Evolutionary conservation across 2,797 vertebrate genomes (phyloP), one percentile per base, ranked within the genome.

Genomic region (Poecilia wingei): DNA sequence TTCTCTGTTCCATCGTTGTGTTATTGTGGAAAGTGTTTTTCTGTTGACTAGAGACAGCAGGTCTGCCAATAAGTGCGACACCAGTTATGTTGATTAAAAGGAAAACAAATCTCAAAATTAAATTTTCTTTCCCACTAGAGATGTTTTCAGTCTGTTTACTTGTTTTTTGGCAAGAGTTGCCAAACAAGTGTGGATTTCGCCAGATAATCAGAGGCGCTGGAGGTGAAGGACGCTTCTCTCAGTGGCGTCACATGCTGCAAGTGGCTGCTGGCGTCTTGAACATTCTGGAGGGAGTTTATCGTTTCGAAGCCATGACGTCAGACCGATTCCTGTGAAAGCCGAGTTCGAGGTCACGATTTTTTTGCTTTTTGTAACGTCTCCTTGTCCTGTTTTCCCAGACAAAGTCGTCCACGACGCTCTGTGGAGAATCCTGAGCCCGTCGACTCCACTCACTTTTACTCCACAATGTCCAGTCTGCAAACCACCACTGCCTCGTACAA

Each of bases 401-500:
- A 97, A 0, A 91, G 96, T 31, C 97, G 95, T 6, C 96, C 97
- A 0, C 95, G 98, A 13, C 97, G 98, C 73, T 96, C 98, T 0
- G 93, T 96, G 41, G 96, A 96, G 0, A 84, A 96, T 3, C 96
- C 95, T 4, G 98, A 98, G 0, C 82, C 92, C 90, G 98, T 97
- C 0, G 75, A 86, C 6, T 39, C 51, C 3, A 82, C 91, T 9
- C 82, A 90, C 18, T 84, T 93, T 1, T 91, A 95, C 9, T 96
- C 96, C 1, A 76, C 93, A 0, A 80, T 90, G 0, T 83, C 93
- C 36, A 86, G 86, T 49, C 83, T 93, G 25, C 80, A 51, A 6
- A 95, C 96, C 3, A 94, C 92, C 3, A 95, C 94, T 0, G 79
- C 83, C 46, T 66, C 61, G 10, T 12, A 91, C 68, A 25, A 93